Evolutionary conservation across 1,140 invertebrate species (phyloP).

Genomic region (Drosophila busckii): DNA sequence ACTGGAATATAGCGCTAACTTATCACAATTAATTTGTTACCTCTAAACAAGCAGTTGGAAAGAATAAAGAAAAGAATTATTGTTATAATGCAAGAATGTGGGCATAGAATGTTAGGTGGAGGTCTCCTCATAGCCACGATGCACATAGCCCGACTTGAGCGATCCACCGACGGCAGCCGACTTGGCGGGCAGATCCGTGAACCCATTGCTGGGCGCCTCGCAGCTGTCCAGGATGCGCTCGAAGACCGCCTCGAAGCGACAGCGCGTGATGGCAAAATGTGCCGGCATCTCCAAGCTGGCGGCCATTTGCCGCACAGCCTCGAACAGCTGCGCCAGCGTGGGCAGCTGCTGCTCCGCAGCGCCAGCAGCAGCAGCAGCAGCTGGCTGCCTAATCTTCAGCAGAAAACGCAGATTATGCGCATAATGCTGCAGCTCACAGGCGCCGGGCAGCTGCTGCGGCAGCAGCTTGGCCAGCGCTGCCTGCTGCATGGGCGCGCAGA

Average conservation of each 20-base stretch:
- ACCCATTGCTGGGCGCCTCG: conserved; percentile 5
- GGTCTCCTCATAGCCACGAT: conserved; percentile 69
- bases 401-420: conserved; percentile 58
- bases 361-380: neutral
- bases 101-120: conserved; percentile 17
- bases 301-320: conserved; percentile 32
- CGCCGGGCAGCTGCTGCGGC: conserved; percentile 28
- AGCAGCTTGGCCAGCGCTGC: conserved; percentile 46
- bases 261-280: conserved; percentile 58
- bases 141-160: conserved; percentile 58
- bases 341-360: conserved; percentile 2
- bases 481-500: conserved; percentile 55
- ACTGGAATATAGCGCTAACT: conserved; percentile 50
- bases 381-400: conserved; percentile 22
- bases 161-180: conserved; percentile 47
- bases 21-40: conserved; percentile 41
- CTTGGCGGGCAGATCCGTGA: conserved; percentile 38
- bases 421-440: conserved; percentile 57
- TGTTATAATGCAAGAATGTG: neutral
- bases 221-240: conserved; percentile 65
- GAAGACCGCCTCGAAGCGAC: conserved; percentile 68
- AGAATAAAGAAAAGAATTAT: neutral
- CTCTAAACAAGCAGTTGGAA: conserved; percentile 13
- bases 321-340: conserved; percentile 52
- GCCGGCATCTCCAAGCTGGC: conserved; percentile 27